Base-by-base conservation (phyloP, 2,888 invertebrate genomes). In the Tenthredo mesomela region DNA sequence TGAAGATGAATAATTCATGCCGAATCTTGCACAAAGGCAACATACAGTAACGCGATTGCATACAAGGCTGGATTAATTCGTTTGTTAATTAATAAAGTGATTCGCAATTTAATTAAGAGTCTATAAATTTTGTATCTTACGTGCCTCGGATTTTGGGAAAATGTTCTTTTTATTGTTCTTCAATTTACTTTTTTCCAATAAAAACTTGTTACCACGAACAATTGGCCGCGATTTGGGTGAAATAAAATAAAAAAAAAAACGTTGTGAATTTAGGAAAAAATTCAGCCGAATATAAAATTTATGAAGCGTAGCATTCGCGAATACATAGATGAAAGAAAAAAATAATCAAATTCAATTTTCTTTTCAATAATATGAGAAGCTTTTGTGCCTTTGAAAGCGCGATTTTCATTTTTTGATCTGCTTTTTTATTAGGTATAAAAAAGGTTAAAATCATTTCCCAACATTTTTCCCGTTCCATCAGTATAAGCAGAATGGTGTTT, bases 1-100 rank as follows among this genome's bases (percentile, higher is more conserved):
- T 50, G 25, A 9, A 54, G 33, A 77, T 77, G 77, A 54, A 77
- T 77, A 77, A 77, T 77, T 77, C 77, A 77, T 50, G 5, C 3
- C 18, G 1, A 73, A 73, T 18, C 73, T 73, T 73, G 43, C 29
- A 21, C 73, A 18, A 15, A 47, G 29, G 40, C 12, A 29, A n/a
- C 73, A 67, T 67, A 67, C 25, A 25, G 12, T 25, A 15, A 33
- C 67, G 12, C 29, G 12, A 18, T 67, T 29, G 67, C 67, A 33
- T 67, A 67, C 33, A 4, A 9, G 61, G 2, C 25, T 21, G 25
- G 21, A 25, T 61, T 25, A 6, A 37, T 25, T 21, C 12, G 21
- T 29, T n/a, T 54, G n/a, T n/a, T 54, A 54, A 54, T n/a, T 54
- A 54, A n/a, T n/a, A 7, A 54, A 54, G 2, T 7, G 7, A 54